These are phyloP conservation scores for Nipponia nippon DNA, from an alignment of 2,113 vertebrate genomes.

Conservation along the genomic window DNA sequence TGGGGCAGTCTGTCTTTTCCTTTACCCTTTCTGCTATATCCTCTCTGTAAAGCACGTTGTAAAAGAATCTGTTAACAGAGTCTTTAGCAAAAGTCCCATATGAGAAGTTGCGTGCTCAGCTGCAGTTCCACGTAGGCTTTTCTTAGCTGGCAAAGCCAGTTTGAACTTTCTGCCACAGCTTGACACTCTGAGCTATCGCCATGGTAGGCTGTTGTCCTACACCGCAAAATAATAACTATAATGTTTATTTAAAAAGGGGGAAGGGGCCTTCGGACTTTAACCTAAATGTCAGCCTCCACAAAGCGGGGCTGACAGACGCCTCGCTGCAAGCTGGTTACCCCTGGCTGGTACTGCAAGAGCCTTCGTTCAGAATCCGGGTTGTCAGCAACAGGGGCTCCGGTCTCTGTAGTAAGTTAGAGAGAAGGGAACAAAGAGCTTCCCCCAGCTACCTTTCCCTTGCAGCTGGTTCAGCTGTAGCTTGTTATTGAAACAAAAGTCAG, in stretches of 20 bases:
- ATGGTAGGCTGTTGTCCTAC: neutral
- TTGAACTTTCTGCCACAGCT: neutral
- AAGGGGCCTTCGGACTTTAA: neutral
- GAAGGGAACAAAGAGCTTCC: neutral
- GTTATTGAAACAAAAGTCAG: neutral
- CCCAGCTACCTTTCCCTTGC: neutral
- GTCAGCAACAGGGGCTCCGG: neutral
- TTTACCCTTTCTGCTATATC: neutral
- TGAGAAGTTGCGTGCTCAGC: neutral
- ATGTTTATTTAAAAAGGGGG: neutral
- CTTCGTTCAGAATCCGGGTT: neutral
- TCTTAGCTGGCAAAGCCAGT: neutral
- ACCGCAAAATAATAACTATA: neutral
- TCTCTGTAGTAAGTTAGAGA: neutral
- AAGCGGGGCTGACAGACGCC: neutral
- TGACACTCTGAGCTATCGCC: neutral
- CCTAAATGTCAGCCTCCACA: neutral
- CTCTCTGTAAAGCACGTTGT: neutral
- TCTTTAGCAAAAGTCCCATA: neutral
- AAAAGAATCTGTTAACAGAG: neutral
- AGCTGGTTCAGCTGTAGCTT: neutral
- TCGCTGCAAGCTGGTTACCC: neutral
- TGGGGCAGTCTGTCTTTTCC: neutral
- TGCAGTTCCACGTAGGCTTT: neutral
- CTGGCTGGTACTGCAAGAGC: neutral